Percentiles rank a stretch among this genome's conserved stretches.
Conservation (phyloP, 2,797 vertebrate species). For the Enteromius fasciolatus region DNA sequence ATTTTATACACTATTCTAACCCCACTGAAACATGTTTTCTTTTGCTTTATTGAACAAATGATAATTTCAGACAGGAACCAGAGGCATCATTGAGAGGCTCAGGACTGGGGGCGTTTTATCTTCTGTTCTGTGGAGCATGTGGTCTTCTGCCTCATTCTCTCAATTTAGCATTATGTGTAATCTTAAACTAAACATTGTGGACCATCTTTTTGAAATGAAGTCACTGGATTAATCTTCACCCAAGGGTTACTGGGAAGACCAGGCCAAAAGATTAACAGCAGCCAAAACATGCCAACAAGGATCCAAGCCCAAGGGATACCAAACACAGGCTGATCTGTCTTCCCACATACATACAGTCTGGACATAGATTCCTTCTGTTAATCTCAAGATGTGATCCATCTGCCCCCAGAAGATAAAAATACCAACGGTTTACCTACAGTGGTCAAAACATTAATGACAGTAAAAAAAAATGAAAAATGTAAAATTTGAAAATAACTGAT, state of each 20-base stretch:
- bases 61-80: slow-evolving; percentile 3
- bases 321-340: slow-evolving; percentile 30
- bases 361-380: slow-evolving; percentile 14
- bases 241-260: background rate
- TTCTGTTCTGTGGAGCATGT: background rate
- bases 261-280: slow-evolving; percentile 27
- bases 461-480: background rate
- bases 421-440: background rate
- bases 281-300: slow-evolving; percentile 24
- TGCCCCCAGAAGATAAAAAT: slow-evolving; percentile 15
- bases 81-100: background rate
- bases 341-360: slow-evolving; percentile 2
- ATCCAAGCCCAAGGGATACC: background rate
- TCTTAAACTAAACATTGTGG: slow-evolving; percentile 9
- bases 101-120: background rate
- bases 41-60: background rate
- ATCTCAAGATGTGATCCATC: slow-evolving; percentile 19
- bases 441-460: background rate
- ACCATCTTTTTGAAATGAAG: background rate
- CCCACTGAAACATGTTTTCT: background rate
- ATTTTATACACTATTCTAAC: background rate
- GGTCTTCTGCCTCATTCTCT: slow-evolving; percentile 9
- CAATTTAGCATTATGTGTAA: background rate
- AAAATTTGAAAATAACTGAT: background rate
- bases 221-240: slow-evolving; percentile 13